phyloP scores from a whole-genome alignment of 1,140 invertebrate genomes.

The Neodiprion virginianus region DNA sequence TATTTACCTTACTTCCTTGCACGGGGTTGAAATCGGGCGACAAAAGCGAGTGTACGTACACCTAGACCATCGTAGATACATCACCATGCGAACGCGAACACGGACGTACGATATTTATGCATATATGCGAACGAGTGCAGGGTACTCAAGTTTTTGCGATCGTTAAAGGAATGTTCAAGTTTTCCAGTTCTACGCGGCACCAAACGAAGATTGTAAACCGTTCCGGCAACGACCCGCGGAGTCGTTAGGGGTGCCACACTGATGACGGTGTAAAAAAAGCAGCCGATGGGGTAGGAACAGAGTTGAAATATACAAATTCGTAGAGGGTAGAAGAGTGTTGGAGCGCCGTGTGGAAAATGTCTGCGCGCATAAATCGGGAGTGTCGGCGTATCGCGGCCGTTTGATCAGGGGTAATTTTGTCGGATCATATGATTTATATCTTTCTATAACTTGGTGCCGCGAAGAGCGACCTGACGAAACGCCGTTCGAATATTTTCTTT shows the following conservation, averaged over 20 bases:
- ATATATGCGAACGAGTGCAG: no score
- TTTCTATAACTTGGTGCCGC: not conserved
- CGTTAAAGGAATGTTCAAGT: no score
- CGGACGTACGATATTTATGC: no score
- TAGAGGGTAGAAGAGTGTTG: not conserved
- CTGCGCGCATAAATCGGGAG: not conserved
- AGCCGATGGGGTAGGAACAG: not conserved
- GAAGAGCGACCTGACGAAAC: not conserved
- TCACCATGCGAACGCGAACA: not conserved
- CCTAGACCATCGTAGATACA: conserved; percentile 1
- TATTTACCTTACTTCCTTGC: not conserved
- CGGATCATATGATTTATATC: not conserved
- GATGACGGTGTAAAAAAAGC: not conserved
- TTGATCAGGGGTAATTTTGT: not conserved
- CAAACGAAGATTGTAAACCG: not conserved
- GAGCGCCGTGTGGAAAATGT: no score
- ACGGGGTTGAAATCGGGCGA: no score
- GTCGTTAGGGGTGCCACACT: not conserved
- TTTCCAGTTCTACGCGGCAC: not conserved
- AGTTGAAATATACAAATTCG: not conserved
- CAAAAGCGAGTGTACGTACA: not conserved
- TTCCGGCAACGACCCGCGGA: not conserved
- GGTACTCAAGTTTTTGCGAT: no score
- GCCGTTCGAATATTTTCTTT: not conserved
- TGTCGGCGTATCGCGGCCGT: not conserved